Evolutionary conservation across 2,797 vertebrate species (phyloP).

Genomic region (Glossophaga mutica): DNA sequence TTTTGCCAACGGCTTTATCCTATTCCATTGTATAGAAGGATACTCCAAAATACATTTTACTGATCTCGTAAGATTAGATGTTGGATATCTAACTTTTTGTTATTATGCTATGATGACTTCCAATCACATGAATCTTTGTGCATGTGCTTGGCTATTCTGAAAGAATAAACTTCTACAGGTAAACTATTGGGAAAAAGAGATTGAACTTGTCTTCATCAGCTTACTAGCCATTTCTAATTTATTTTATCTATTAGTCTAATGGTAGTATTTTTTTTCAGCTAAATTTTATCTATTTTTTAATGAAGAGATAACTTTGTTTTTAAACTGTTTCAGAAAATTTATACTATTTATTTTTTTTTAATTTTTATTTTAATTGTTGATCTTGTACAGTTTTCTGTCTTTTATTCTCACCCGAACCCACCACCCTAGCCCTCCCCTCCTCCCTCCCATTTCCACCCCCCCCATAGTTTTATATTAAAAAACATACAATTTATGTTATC

Average conservation of each 20-base stretch:
- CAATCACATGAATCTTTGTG: not conserved
- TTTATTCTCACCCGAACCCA: too few species aligned
- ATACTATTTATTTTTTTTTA: too few species aligned
- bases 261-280: fast-evolving
- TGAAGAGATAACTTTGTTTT: too few species aligned
- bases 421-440: too few species aligned
- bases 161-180: not conserved
- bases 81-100: not conserved
- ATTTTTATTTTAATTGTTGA: too few species aligned
- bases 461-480: not conserved
- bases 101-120: not conserved
- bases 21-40: not conserved
- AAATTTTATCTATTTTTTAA: too few species aligned
- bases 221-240: not conserved
- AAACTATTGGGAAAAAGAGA: not conserved
- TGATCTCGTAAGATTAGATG: not conserved
- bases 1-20: not conserved
- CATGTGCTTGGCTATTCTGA: not conserved
- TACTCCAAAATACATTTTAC: not conserved
- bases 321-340: too few species aligned
- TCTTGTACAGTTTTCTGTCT: too few species aligned
- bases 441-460: too few species aligned
- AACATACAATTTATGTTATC: not conserved
- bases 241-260: not conserved
- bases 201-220: not conserved